A percentile compares a stretch with the other conserved stretches of the same genome.
phyloP scores from a whole-genome alignment of 2,113 vertebrate species.

The Anarrhichthys ocellatus region DNA sequence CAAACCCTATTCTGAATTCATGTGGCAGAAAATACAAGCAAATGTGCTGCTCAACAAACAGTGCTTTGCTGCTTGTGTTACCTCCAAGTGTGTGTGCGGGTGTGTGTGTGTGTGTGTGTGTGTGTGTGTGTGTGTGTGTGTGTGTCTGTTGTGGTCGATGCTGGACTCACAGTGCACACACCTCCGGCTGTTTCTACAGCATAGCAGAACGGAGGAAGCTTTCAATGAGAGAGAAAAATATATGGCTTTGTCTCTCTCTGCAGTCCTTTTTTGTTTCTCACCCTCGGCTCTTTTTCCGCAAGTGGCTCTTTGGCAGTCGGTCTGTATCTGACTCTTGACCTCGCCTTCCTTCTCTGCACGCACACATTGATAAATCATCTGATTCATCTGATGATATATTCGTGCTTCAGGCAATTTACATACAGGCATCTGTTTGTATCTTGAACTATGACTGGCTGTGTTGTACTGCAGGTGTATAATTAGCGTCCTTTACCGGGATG shows the following conservation, averaged over 20 bases:
- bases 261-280: slow-evolving; percentile 45
- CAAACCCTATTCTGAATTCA: slow-evolving; percentile 56
- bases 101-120: slow-evolving; percentile 28
- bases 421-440: slow-evolving; percentile 1
- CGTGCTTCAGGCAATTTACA: slow-evolving; percentile 41
- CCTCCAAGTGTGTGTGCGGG: slow-evolving; percentile 13
- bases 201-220: slow-evolving; percentile 50
- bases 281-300: slow-evolving; percentile 1
- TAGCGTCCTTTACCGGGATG: neutral
- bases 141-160: slow-evolving; percentile 35
- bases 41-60: slow-evolving; percentile 51
- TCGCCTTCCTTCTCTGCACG: slow-evolving; percentile 23
- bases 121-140: slow-evolving; percentile 29
- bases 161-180: slow-evolving; percentile 32
- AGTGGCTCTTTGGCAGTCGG: slow-evolving; percentile 11
- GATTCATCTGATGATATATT: slow-evolving; percentile 56
- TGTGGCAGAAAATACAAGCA: slow-evolving; percentile 54
- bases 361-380: neutral
- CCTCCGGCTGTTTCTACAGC: slow-evolving; percentile 54
- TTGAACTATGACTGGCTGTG: neutral
- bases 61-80: slow-evolving; percentile 29
- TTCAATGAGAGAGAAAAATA: slow-evolving; percentile 54
- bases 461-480: slow-evolving; percentile 10
- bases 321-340: slow-evolving; percentile 28
- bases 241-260: slow-evolving; percentile 43